Evolutionary conservation across 1,140 invertebrate species (phyloP).

Genomic region (Anastatus disparis): DNA sequence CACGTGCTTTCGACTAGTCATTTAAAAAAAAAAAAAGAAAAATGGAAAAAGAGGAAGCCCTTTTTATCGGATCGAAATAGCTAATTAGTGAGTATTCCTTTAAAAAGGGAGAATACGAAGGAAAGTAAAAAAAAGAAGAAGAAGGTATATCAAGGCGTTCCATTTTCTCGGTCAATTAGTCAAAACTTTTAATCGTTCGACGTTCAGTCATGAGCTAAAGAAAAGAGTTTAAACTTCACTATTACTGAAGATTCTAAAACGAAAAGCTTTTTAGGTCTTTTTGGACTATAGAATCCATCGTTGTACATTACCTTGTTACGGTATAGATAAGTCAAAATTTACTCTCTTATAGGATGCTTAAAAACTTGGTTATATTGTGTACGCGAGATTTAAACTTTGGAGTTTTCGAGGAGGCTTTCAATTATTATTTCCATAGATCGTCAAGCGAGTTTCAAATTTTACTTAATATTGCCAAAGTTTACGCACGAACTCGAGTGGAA

Average conservation of each 20-base stretch:
- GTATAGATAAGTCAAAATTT: conserved; percentile 29
- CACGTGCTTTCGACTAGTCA: not conserved
- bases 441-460: conserved; percentile 34
- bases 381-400: not conserved
- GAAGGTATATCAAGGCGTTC: conserved; percentile 16
- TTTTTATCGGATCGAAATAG: conserved; percentile 22
- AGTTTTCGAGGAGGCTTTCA: too few relatives aligned
- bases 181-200: conserved; percentile 42
- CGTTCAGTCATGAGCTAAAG: conserved; percentile 22
- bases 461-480: conserved; percentile 32
- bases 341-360: conserved; percentile 2
- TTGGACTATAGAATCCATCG: too few relatives aligned
- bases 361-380: conserved; percentile 5
- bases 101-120: not conserved
- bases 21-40: too few relatives aligned
- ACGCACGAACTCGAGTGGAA: not conserved
- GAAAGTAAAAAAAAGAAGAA: not conserved
- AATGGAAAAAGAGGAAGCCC: too few relatives aligned
- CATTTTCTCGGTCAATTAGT: conserved; percentile 42
- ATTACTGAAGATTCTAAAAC: conserved; percentile 13
- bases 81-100: conserved; percentile 10
- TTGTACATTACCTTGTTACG: conserved; percentile 9
- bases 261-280: too few relatives aligned
- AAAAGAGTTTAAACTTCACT: conserved; percentile 15
- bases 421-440: conserved; percentile 12